These are phyloP conservation scores for Anoplopoma fimbria DNA, from an alignment of 2,113 vertebrate genomes.

Conservation along the genomic window DNA sequence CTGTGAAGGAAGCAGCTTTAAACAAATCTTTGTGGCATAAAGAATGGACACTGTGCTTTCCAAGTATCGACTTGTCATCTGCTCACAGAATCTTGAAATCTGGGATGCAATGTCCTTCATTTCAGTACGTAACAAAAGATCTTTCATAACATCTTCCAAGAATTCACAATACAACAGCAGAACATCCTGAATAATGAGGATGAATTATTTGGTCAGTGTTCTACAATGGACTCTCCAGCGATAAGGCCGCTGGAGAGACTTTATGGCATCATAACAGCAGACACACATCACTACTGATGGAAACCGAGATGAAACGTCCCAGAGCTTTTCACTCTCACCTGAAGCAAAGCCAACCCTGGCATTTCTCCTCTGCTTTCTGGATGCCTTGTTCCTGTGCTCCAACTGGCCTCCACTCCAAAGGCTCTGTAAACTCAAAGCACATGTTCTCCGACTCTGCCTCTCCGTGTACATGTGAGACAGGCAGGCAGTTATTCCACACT, in stretches of 20 bases:
- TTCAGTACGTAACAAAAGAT: slow-evolving; percentile 9
- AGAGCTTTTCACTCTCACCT: slow-evolving; percentile 49
- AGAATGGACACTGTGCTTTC: neutral
- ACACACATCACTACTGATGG: slow-evolving; percentile 1
- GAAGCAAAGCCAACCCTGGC: slow-evolving; percentile 42
- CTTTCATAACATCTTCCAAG: slow-evolving; percentile 21
- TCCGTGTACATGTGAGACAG: slow-evolving; percentile 53
- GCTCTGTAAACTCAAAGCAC: slow-evolving; percentile 70
- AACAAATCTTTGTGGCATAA: neutral
- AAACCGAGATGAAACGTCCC: slow-evolving; percentile 20
- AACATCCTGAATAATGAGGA: neutral
- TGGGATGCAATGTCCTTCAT: neutral
- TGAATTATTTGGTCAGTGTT: neutral
- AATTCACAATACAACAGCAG: neutral
- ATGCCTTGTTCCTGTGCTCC: slow-evolving; percentile 55
- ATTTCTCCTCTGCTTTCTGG: slow-evolving; percentile 32
- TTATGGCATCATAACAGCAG: slow-evolving; percentile 10
- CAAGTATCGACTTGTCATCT: neutral
- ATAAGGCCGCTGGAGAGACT: neutral
- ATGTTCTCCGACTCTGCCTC: slow-evolving; percentile 61
- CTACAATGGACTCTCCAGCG: neutral
- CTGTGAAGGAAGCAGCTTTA: neutral
- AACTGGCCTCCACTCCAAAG: slow-evolving; percentile 67
- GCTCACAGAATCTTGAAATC: neutral
- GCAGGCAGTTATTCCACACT: slow-evolving; percentile 38